Conservation (phyloP, 2,888 invertebrate species). For the Galeopsomyia nigrocyanea region DNA sequence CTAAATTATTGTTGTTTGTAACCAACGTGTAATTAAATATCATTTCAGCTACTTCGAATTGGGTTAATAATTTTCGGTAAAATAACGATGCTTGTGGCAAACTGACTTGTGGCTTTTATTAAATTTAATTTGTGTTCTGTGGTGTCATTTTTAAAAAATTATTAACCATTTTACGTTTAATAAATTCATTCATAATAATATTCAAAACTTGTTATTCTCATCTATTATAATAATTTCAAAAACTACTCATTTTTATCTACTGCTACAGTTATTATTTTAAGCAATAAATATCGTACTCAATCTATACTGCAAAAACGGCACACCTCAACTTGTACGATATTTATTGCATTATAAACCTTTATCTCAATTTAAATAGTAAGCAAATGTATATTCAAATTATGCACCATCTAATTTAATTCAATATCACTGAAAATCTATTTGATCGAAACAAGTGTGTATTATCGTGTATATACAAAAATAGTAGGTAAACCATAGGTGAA, state of each 20-base stretch:
- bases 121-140: too few relatives aligned
- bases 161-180: neutral
- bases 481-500: too few relatives aligned
- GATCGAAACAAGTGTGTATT: too few relatives aligned
- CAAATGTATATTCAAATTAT: slow-evolving; percentile 5
- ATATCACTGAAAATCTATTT: too few relatives aligned
- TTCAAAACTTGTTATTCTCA: neutral
- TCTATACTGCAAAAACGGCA: neutral
- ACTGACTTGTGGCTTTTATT: too few relatives aligned
- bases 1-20: neutral
- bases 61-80: too few relatives aligned
- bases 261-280: slow-evolving; percentile 1
- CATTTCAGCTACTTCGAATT: too few relatives aligned
- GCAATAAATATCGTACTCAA: slow-evolving; percentile 20
- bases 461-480: too few relatives aligned
- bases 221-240: neutral
- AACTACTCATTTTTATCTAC: neutral
- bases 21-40: too few relatives aligned
- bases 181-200: neutral
- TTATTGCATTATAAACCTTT: neutral
- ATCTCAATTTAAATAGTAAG: neutral
- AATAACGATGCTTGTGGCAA: too few relatives aligned
- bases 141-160: too few relatives aligned
- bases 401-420: slow-evolving; percentile 6
- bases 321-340: neutral